Conservation (phyloP, 2,888 invertebrate species). For the Crossocerus cetratus region DNA sequence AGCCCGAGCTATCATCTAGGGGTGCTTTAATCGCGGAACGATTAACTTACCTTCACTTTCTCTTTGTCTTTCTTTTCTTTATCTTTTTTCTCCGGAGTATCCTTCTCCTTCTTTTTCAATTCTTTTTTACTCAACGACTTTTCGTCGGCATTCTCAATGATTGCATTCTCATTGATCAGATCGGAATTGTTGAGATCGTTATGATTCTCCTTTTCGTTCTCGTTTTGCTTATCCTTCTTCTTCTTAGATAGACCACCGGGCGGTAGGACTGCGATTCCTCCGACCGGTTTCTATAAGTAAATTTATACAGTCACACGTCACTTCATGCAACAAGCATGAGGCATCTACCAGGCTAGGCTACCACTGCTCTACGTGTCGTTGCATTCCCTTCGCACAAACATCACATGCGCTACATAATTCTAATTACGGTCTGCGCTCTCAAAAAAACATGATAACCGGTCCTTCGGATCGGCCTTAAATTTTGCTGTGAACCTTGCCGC, state of each 20-base stretch:
- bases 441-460: constrained; percentile 41
- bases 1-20: too few relatives aligned
- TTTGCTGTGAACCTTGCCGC: constrained; percentile 19
- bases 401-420: constrained; percentile 41
- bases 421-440: constrained; percentile 63
- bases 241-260: constrained; percentile 81
- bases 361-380: constrained; percentile 25
- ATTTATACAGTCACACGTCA: constrained; percentile 71
- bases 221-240: constrained; percentile 80
- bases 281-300: constrained; percentile 86
- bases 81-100: constrained; percentile 74
- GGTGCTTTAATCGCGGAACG: constrained; percentile 6
- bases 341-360: constrained; percentile 42
- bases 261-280: constrained; percentile 90
- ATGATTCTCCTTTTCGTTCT: constrained; percentile 80
- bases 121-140: constrained; percentile 75
- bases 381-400: constrained; percentile 28
- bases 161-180: constrained; percentile 69
- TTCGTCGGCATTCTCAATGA: constrained; percentile 67
- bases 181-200: constrained; percentile 77
- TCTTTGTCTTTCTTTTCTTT: constrained; percentile 78
- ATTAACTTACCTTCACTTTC: constrained; percentile 78
- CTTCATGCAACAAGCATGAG: constrained; percentile 70
- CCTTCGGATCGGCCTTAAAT: constrained; percentile 8
- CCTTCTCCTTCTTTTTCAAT: constrained; percentile 71